Evolutionary conservation across 30 jellyfish, hydroid and myxozoan genomes (phyloP).

Genomic region (Calvadosia cruxmelitensis): DNA sequence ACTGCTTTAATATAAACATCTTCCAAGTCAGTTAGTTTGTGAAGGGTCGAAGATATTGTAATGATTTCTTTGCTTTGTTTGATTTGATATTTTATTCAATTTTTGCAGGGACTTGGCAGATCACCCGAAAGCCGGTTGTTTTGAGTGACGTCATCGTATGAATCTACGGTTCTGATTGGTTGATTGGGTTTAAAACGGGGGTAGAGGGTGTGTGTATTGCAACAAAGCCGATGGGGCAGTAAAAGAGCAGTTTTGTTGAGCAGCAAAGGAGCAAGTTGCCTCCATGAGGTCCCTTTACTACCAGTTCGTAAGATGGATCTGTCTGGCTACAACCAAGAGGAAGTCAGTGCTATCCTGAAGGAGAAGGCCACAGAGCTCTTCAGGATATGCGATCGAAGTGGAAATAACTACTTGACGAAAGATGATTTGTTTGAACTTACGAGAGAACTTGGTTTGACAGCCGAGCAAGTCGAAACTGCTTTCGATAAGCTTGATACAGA

Average conservation of each 20-base stretch:
- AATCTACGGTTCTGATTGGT: background rate
- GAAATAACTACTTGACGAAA: conserved; percentile 52
- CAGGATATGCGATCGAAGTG: conserved; percentile 65
- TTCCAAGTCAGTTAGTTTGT: too few species aligned
- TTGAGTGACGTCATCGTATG: background rate
- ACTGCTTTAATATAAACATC: too few species aligned
- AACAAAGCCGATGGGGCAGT: background rate
- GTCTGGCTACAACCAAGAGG: conserved; percentile 57
- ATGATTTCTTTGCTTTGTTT: too few species aligned
- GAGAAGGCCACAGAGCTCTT: conserved; percentile 77
- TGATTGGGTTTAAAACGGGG: background rate
- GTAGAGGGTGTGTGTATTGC: too few species aligned
- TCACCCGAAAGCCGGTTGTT: too few species aligned
- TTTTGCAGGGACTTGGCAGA: too few species aligned
- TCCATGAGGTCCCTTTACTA: background rate
- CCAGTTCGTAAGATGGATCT: conserved; percentile 40
- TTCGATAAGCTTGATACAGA: conserved; percentile 62
- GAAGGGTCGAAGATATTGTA: too few species aligned
- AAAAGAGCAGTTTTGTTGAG: background rate
- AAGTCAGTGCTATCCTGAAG: conserved; percentile 42
- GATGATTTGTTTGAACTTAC: conserved; percentile 67
- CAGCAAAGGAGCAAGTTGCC: background rate
- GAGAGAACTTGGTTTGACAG: conserved; percentile 47
- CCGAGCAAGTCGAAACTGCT: conserved; percentile 67
- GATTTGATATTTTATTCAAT: too few species aligned